Conservation (phyloP, 2,888 invertebrate species). For the Cyaniris semiargus region DNA sequence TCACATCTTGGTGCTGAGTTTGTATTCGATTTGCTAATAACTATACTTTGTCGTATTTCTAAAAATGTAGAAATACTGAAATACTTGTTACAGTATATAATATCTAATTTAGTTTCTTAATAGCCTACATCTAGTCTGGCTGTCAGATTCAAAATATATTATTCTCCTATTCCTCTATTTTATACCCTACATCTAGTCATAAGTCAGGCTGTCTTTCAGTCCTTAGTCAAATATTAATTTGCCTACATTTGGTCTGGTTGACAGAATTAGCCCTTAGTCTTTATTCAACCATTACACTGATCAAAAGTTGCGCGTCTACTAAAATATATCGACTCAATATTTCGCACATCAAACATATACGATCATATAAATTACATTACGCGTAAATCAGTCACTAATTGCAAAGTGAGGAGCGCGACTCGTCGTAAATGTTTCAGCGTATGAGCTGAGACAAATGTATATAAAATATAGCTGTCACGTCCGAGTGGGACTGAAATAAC, state of each 20-base stretch:
- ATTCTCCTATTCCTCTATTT: too few species aligned
- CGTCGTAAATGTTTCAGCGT: conserved; percentile 77
- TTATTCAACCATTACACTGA: not conserved
- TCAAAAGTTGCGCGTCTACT: not conserved
- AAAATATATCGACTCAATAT: not conserved
- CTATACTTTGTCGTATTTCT: too few species aligned
- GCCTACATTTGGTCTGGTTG: too few species aligned
- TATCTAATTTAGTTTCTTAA: too few species aligned
- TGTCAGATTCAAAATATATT: too few species aligned
- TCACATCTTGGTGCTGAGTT: not conserved
- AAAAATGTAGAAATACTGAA: too few species aligned
- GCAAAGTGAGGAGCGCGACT: conserved; percentile 47
- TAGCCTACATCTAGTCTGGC: too few species aligned
- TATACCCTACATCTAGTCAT: too few species aligned
- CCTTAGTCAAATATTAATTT: too few species aligned
- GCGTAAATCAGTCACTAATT: conserved; percentile 68
- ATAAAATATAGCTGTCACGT: conserved; percentile 73
- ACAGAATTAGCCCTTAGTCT: not conserved
- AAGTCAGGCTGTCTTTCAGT: too few species aligned
- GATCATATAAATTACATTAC: conserved; percentile 38
- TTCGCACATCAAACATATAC: conserved; percentile 38
- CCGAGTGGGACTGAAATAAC: conserved; percentile 76
- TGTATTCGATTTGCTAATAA: too few species aligned
- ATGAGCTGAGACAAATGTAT: conserved; percentile 70
- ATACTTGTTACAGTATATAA: too few species aligned